phyloP scores from a whole-genome alignment of 2,888 invertebrate species.

The Ornithoptera alexandrae region DNA sequence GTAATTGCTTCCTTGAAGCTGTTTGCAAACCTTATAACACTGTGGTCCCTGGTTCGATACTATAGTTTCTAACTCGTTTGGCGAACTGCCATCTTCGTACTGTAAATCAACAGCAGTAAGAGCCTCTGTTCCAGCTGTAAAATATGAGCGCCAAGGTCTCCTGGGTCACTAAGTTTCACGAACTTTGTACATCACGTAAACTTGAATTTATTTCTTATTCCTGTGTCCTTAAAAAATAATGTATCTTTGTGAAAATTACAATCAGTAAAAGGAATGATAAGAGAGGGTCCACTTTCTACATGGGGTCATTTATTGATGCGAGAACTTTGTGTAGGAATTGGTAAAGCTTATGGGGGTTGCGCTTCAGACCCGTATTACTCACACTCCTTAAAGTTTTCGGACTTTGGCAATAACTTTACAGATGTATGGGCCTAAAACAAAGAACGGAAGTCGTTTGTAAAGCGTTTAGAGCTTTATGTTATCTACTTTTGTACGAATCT shows the following conservation, averaged over 20 bases:
- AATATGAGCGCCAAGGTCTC: too few species aligned
- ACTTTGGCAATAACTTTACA: background rate
- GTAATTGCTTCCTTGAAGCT: background rate
- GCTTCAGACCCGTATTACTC: background rate
- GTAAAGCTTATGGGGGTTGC: background rate
- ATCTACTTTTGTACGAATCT: background rate
- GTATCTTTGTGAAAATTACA: background rate
- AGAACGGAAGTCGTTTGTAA: background rate
- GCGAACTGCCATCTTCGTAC: background rate
- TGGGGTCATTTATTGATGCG: background rate
- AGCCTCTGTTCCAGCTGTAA: too few species aligned
- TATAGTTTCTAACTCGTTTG: background rate
- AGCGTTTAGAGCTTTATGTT: conserved; percentile 1
- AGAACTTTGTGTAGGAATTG: background rate
- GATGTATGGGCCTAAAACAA: conserved; percentile 1
- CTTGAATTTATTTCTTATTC: too few species aligned
- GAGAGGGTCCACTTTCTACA: background rate
- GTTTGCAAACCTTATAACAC: background rate
- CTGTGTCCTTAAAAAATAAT: too few species aligned
- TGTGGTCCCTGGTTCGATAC: background rate
- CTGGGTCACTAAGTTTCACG: too few species aligned
- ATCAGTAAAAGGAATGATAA: background rate
- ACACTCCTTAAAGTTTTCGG: conserved; percentile 1
- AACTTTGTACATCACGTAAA: too few species aligned
- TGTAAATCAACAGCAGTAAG: too few species aligned